Evolutionary conservation across 1,140 invertebrate species (phyloP), one percentile per base, ranked within the genome.

Genomic region (Diplogasteroides magnus): DNA sequence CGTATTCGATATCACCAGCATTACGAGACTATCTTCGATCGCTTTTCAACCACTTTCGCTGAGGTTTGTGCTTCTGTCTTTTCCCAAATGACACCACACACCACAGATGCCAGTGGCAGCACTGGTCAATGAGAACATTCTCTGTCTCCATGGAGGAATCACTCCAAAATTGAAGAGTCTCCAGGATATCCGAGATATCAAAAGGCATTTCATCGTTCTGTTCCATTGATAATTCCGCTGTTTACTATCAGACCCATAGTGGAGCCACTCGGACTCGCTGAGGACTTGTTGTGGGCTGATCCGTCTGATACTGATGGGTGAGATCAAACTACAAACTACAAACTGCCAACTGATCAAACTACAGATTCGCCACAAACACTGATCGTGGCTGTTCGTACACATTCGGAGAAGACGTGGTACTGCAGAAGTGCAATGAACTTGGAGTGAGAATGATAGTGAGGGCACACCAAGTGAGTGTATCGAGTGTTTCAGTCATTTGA

Each of bases 401-500:
- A 23, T 68, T 68, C 26, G 66, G 66, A 59, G 31, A 68, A 23
- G 66, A 68, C 6, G 66, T 31, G 11, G 55, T 68, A 19, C 14
- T 29, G 3, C 2, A 62, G 19, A n/a, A 27, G 28, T 68, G 56
- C 59, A 14, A 26, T 19, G 3, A 23, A n/a, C 28, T 68, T 2
- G 56, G 59, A 68, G 27, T 68, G n/a, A 28, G 28, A 6, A 68
- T 61, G 57, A 68, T 68, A 25, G 28, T 68, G n/a, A 2, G 66
- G 28, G 66, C 48, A 64, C 66, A 68, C 29, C 66, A 68, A 48
- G 37, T 48, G 37, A n/a, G n/a, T n/a, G 37, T 11, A 48, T 48
- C 19, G 6, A 6, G 6, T 48, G 19, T 48, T 48, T 48, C 6
- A 19, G 6, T 48, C 37, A 48, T 48, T 48, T 19, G 19, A 48